Evolutionary conservation across 1,140 invertebrate genomes (phyloP).

Genomic region (Zaprionus ornatus): DNA sequence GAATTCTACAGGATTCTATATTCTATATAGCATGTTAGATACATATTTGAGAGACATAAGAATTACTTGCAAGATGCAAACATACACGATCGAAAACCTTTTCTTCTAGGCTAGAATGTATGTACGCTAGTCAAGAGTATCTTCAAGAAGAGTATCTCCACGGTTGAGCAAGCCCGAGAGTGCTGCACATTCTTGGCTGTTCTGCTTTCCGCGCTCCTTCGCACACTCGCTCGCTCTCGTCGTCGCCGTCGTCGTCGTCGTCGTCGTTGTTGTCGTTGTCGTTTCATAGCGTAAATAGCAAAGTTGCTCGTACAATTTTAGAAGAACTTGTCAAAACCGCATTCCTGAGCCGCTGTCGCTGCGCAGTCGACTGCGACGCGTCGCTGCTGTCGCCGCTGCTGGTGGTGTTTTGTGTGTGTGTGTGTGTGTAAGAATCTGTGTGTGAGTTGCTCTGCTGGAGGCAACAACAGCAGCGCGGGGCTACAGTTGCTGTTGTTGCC

Average conservation of each 20-base stretch:
- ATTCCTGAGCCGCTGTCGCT: constrained; percentile 69
- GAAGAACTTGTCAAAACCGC: constrained; percentile 83
- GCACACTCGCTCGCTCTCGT: constrained; percentile 56
- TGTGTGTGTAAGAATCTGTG: constrained; percentile 27
- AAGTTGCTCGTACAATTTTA: constrained; percentile 83
- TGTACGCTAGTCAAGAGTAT: too few relatives aligned
- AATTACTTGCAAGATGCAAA: too few relatives aligned
- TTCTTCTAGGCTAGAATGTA: too few relatives aligned
- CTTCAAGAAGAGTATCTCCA: constrained; percentile 4
- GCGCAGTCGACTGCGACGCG: constrained; percentile 41
- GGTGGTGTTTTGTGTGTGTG: constrained; percentile 16
- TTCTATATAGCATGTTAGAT: too few relatives aligned
- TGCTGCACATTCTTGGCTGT: constrained; percentile 68
- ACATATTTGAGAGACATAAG: too few relatives aligned
- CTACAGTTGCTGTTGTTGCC: constrained; percentile 27
- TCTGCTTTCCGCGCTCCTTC: constrained; percentile 78
- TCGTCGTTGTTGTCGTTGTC: constrained; percentile 43
- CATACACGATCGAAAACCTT: too few relatives aligned
- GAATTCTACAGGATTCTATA: too few relatives aligned
- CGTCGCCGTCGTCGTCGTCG: constrained; percentile 8
- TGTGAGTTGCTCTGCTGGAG: constrained; percentile 71
- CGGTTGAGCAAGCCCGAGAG: neutral
- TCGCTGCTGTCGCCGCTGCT: constrained; percentile 22
- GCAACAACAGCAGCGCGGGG: too few relatives aligned
- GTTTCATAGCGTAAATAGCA: constrained; percentile 83